phyloP scores from a whole-genome alignment of 2,888 invertebrate genomes.

The Nasonia oneida region DNA sequence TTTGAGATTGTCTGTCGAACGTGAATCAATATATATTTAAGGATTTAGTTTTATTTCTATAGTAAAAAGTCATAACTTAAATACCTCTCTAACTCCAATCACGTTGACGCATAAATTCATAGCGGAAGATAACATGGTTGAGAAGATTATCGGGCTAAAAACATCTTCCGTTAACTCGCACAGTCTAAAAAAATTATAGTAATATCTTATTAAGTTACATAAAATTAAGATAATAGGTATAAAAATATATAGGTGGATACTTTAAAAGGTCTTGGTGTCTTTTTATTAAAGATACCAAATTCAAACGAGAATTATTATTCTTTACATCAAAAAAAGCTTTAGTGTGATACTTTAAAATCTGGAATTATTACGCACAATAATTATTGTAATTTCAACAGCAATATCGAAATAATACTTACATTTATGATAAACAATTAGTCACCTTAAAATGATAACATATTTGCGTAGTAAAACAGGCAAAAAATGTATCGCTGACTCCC shows the following conservation, averaged over 20 bases:
- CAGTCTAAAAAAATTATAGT: not conserved
- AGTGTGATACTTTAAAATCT: constrained; percentile 17
- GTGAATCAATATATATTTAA: not conserved
- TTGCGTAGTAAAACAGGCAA: constrained; percentile 9
- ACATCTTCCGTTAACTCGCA: constrained; percentile 22
- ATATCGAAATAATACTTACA: not conserved
- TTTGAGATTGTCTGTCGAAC: not conserved
- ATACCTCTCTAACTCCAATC: constrained; percentile 11
- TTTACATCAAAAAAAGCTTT: not conserved
- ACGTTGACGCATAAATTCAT: constrained; percentile 18
- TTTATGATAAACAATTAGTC: not conserved
- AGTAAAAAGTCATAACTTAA: not conserved
- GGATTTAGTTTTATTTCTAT: not conserved
- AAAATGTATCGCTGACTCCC: not conserved
- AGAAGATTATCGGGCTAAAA: constrained; percentile 32
- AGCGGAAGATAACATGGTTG: constrained; percentile 8
- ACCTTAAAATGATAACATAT: constrained; percentile 10
- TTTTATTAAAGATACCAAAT: constrained; percentile 1
- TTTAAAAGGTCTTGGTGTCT: constrained; percentile 14
- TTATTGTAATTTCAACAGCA: no score
- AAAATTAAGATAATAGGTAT: not conserved
- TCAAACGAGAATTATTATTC: not conserved
- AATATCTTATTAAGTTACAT: not conserved
- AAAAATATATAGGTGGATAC: not conserved
- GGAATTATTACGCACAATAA: no score